These are phyloP conservation scores for Alosa alosa DNA, from an alignment of 2,113 vertebrate genomes.

Conservation along the genomic window DNA sequence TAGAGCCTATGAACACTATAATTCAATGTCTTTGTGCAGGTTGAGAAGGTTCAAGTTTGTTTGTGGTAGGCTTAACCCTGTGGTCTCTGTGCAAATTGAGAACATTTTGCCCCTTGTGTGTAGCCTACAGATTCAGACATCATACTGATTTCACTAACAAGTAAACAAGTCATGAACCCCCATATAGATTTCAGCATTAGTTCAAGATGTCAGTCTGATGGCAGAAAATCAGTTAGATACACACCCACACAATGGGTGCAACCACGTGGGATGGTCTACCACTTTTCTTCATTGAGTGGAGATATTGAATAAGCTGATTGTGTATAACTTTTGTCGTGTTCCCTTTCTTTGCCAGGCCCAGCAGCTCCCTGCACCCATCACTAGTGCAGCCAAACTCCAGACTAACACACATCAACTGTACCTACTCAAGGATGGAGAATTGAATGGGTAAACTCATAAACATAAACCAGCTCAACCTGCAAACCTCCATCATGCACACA, in stretches of 20 bases:
- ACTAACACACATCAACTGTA: slow-evolving; percentile 82
- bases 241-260: too few species aligned
- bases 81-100: neutral
- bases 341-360: slow-evolving; percentile 73
- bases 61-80: neutral
- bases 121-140: neutral
- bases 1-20: neutral
- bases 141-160: neutral
- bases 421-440: slow-evolving; percentile 80
- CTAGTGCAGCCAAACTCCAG: slow-evolving; percentile 83
- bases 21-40: slow-evolving; percentile 3
- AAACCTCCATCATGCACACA: neutral
- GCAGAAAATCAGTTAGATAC: too few species aligned
- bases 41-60: neutral
- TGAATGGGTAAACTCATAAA: slow-evolving; percentile 69
- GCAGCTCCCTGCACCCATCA: slow-evolving; percentile 79
- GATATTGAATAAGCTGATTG: neutral
- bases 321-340: neutral
- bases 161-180: too few species aligned
- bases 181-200: too few species aligned
- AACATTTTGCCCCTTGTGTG: neutral
- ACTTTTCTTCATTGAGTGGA: too few species aligned
- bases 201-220: too few species aligned
- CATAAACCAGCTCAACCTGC: neutral
- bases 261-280: too few species aligned